Percentiles rank a stretch among this genome's conserved stretches.
These are phyloP conservation scores for Eupithecia inturbata DNA, from an alignment of 2,888 invertebrate species.

Conservation along the genomic window DNA sequence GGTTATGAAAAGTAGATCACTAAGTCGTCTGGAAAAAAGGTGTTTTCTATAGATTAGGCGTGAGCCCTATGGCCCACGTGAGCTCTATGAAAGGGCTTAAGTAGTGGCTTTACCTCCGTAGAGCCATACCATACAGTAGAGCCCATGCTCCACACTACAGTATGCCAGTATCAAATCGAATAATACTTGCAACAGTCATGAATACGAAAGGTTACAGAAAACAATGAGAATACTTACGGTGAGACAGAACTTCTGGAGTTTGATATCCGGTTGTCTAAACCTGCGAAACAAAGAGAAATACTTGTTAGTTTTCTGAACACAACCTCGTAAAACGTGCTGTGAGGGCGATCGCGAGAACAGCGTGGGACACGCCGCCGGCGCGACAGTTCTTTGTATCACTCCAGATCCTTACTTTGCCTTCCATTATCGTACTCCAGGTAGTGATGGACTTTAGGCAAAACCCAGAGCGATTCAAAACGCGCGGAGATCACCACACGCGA, in stretches of 20 bases:
- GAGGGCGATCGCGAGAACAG: too few relatives aligned
- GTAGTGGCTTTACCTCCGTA: background rate
- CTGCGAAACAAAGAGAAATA: conserved; percentile 60
- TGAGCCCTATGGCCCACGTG: too few relatives aligned
- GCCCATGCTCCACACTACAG: too few relatives aligned
- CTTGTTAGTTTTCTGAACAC: conserved; percentile 13
- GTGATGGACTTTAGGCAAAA: too few relatives aligned
- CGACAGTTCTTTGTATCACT: too few relatives aligned
- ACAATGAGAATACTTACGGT: conserved; percentile 66
- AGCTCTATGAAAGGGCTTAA: background rate
- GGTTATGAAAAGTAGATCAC: background rate
- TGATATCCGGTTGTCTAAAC: conserved; percentile 80
- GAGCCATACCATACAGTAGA: background rate
- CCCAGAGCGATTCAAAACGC: too few relatives aligned
- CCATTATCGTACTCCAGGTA: too few relatives aligned
- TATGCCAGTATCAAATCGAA: background rate
- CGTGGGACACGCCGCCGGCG: too few relatives aligned
- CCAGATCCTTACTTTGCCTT: too few relatives aligned
- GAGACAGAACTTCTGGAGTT: conserved; percentile 77
- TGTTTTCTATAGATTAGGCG: background rate
- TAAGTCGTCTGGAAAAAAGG: background rate
- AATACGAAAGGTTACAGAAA: background rate
- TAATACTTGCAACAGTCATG: background rate
- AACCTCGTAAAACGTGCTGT: too few relatives aligned
- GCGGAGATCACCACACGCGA: too few relatives aligned